Evolutionary conservation across 2,113 vertebrate species (phyloP), one percentile per base, ranked within the genome.

Genomic region (Zosterops japonicus): DNA sequence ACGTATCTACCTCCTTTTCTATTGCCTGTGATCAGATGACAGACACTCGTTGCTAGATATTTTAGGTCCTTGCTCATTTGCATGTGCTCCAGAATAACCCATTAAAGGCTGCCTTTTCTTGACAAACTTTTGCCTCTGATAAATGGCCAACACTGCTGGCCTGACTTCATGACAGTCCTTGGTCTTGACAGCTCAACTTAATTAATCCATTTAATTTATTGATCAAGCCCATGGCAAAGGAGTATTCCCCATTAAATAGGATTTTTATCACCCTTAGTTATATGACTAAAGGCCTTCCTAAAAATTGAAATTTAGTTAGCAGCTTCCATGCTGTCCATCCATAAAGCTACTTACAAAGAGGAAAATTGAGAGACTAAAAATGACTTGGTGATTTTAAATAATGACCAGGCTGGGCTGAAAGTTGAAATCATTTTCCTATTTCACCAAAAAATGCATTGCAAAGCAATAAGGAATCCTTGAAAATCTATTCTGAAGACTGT

Each of bases 161-260:
- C 93, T 89, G 90, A 76, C 33, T 97, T 97, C 93, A 75, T 94
- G 93, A 96, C 88, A 97, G 96, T 93, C 87, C 95, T 97, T 97
- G 83, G 83, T 95, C 76, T 50, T 96, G 96, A 97, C 96, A 97
- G 95, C 85, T 95, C 88, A 75, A 94, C 89, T 98, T 98, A 97
- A 98, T 98, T 98, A 98, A 98, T 98, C 96, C 94, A 85, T 94
- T 98, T 98, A 98, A 98, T 98, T 98, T 97, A 98, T 96, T 96
- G 96, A 98, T 97, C 92, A 93, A 96, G 89, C 79, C 96, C 79
- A 90, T 49, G 94, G 94, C 86, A 97, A 96, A 97, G 93, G 72
- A 96, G 89, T 83, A 95, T 94, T 96, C 76, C 68, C 91, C 72
- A 93, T 96, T 96, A 97, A 98, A 97, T 42, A 74, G 60, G 52